Evolutionary conservation across 2,113 vertebrate species (phyloP), one percentile per base, ranked within the genome.

Genomic region (Scytalopus superciliaris): DNA sequence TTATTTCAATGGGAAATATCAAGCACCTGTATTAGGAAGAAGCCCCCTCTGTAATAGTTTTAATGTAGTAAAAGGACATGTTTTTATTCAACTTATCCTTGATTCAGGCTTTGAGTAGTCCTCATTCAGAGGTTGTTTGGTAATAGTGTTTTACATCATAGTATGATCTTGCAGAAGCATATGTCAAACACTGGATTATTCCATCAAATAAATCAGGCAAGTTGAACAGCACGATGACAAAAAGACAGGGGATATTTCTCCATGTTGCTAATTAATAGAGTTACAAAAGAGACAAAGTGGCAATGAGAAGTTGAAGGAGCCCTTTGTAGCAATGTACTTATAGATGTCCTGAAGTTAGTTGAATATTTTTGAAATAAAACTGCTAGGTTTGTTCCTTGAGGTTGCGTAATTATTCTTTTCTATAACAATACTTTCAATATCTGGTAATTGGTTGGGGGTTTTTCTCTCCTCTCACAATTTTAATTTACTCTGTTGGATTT

Each of bases 381-480:
- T 89, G n/a, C 25, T 83, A 21, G 5, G 10, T 97, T 97, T 96
- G 69, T 84, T 89, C 56, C 57, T 85, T 87, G 45, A 85, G 30
- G 50, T 50, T 74, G 18, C 2, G 0, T 66, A 84, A n/a, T 77
- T 93, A 53, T 93, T 87, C 70, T 63, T 97, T 89, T 91, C 45
- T 57, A 6, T 62, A 89, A 53, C 44, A 80, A 13, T 83, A 24
- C 70, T 85, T 86, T 90, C 42, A 77, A 4, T 87, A 70, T 91
- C 80, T 74, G 23, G 24, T 40, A 77, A 56, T 70, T 90, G 55
- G 17, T 90, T 83, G 27, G 30, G 2, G 2, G 31, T 35, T 70
- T 72, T 79, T 7, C 33, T 23, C 24, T 67, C 10, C 37, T 87
- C 27, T 69, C 68, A 28, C 50, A 37, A 7, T 92, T 96, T 89